These are phyloP conservation scores for Tholera decimalis DNA, from an alignment of 2,888 invertebrate genomes.

Conservation along the genomic window DNA sequence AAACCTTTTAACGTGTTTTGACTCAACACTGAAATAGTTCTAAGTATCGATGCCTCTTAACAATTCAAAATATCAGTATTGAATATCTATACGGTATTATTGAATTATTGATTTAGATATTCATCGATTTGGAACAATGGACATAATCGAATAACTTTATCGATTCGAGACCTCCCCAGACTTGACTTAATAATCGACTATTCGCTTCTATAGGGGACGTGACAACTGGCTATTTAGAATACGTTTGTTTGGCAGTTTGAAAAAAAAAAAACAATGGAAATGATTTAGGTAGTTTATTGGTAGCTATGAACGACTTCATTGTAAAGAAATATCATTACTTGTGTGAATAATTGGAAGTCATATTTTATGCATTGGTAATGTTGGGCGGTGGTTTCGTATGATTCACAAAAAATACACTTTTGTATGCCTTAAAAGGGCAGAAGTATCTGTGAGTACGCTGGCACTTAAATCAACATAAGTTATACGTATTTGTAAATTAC, in stretches of 20 bases:
- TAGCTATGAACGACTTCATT: constrained; percentile 41
- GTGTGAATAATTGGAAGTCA: constrained; percentile 48
- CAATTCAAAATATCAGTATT: constrained; percentile 62
- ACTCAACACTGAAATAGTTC: constrained; percentile 26
- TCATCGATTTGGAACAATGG: constrained; percentile 67
- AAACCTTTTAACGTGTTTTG: constrained; percentile 6
- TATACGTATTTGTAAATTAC: too few species aligned
- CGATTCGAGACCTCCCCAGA: constrained; percentile 58
- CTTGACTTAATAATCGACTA: constrained; percentile 64
- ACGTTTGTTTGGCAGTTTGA: constrained; percentile 36
- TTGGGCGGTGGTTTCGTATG: not conserved
- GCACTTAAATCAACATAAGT: not conserved
- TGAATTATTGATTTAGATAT: constrained; percentile 68
- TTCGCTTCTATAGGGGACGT: constrained; percentile 55
- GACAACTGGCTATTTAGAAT: constrained; percentile 57
- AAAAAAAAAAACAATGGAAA: constrained; percentile 49
- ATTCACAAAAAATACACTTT: constrained; percentile 29
- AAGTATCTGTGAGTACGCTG: not conserved
- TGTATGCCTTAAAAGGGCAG: constrained; percentile 19
- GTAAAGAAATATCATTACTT: constrained; percentile 29
- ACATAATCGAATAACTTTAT: constrained; percentile 68
- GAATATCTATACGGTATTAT: constrained; percentile 62
- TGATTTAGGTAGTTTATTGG: constrained; percentile 28
- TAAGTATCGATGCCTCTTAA: constrained; percentile 46
- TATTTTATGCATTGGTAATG: constrained; percentile 43